These are phyloP conservation scores for Delia radicum DNA, from an alignment of 1,140 invertebrate species.

Conservation along the genomic window DNA sequence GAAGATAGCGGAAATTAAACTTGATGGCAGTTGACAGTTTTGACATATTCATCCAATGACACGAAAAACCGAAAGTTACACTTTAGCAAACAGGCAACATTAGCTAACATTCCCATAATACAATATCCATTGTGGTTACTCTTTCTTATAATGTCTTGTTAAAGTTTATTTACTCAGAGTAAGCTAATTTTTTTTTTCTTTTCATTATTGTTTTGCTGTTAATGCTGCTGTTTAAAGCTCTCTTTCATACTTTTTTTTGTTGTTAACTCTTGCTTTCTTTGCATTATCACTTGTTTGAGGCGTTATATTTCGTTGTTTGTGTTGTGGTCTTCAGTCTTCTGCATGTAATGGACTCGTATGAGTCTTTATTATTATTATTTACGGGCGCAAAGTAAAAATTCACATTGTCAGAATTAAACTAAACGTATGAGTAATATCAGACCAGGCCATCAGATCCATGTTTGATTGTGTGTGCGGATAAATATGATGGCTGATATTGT, in stretches of 20 bases:
- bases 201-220: slow-evolving; percentile 1
- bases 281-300: slow-evolving; percentile 20
- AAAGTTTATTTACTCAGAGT: not conserved
- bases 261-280: slow-evolving; percentile 23
- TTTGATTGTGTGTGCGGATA: not conserved
- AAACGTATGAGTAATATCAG: not conserved
- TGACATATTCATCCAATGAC: too few relatives aligned
- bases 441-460: not conserved
- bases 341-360: slow-evolving; percentile 18
- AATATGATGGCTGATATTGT: slow-evolving; percentile 5
- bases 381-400: not conserved
- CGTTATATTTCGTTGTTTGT: not conserved
- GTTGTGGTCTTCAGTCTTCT: slow-evolving; percentile 9
- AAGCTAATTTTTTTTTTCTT: not conserved
- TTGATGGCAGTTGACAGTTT: too few relatives aligned
- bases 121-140: not conserved
- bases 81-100: too few relatives aligned
- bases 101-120: too few relatives aligned
- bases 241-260: not conserved
- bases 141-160: not conserved
- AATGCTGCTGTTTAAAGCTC: not conserved
- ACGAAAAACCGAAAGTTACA: too few relatives aligned
- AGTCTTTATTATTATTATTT: not conserved
- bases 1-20: too few relatives aligned
- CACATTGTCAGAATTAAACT: not conserved